Evolutionary conservation across 2,113 vertebrate genomes (phyloP).

Genomic region (Dascyllus trimaculatus): DNA sequence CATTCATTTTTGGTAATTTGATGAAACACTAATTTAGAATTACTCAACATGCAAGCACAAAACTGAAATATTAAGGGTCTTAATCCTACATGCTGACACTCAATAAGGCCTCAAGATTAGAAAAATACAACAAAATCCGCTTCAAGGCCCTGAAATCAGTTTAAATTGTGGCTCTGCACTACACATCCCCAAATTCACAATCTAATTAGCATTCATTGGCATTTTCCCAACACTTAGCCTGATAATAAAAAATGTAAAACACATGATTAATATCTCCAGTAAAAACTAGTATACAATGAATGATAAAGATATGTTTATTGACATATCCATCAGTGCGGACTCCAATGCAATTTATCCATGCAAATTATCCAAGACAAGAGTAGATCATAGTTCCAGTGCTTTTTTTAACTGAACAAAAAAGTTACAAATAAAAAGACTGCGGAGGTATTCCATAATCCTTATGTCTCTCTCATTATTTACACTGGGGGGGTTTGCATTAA

Average conservation of each 20-base stretch:
- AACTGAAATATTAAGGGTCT: too few species aligned
- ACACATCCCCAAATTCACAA: too few species aligned
- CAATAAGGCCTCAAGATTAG: too few species aligned
- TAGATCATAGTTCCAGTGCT: conserved; percentile 98
- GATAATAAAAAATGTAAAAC: neutral
- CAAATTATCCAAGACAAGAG: conserved; percentile 92
- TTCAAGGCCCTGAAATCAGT: too few species aligned
- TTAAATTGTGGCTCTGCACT: too few species aligned
- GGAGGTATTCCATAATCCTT: conserved; percentile 93
- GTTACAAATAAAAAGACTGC: conserved; percentile 85
- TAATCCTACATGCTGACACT: too few species aligned
- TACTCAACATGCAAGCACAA: too few species aligned
- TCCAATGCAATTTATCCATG: conserved; percentile 97
- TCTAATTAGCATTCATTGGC: too few species aligned
- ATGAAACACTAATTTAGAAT: too few species aligned
- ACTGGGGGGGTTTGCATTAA: conserved; percentile 70
- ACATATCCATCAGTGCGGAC: conserved; percentile 99
- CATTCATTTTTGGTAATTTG: too few species aligned
- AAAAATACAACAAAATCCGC: too few species aligned
- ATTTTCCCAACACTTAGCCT: too few species aligned
- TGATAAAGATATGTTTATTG: conserved; percentile 99
- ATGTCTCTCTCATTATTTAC: conserved; percentile 80
- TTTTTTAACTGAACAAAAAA: conserved; percentile 92
- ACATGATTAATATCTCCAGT: neutral
- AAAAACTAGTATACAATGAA: conserved; percentile 72